These are phyloP conservation scores for Macaria liturata DNA, from an alignment of 2,888 invertebrate genomes.

Conservation along the genomic window DNA sequence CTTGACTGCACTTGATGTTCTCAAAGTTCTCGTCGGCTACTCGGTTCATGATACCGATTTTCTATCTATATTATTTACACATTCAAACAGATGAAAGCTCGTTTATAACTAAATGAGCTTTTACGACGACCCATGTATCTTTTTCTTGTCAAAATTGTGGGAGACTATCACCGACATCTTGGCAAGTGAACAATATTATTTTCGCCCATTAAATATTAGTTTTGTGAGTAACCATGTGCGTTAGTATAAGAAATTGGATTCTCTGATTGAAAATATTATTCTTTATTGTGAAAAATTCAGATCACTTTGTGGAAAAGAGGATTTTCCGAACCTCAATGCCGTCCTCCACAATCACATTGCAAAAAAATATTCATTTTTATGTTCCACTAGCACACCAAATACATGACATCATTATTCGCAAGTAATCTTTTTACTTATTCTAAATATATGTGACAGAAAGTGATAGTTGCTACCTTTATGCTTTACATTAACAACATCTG, in stretches of 20 bases:
- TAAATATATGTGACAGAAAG: no score
- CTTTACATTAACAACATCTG: no score
- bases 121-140: slow-evolving; percentile 65
- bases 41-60: slow-evolving; percentile 71
- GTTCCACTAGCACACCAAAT: slow-evolving; percentile 37
- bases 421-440: no score
- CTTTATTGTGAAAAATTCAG: slow-evolving; percentile 9
- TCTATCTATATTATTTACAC: slow-evolving; percentile 75
- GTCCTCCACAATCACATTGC: slow-evolving; percentile 74
- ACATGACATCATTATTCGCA: not conserved
- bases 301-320: slow-evolving; percentile 56
- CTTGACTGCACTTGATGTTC: slow-evolving; percentile 71
- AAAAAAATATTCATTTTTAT: slow-evolving; percentile 56
- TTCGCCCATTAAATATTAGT: slow-evolving; percentile 48
- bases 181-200: slow-evolving; percentile 61
- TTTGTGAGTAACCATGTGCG: slow-evolving; percentile 39
- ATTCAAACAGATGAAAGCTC: slow-evolving; percentile 67
- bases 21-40: slow-evolving; percentile 67
- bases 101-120: slow-evolving; percentile 59
- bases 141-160: slow-evolving; percentile 75
- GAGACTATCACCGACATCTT: slow-evolving; percentile 80
- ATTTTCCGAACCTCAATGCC: slow-evolving; percentile 56
- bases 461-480: no score
- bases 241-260: slow-evolving; percentile 41
- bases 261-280: slow-evolving; percentile 4